Percentiles rank a stretch among this genome's conserved stretches.
Evolutionary conservation across 2,888 invertebrate species (phyloP).

Genomic region (Junonia oenone): DNA sequence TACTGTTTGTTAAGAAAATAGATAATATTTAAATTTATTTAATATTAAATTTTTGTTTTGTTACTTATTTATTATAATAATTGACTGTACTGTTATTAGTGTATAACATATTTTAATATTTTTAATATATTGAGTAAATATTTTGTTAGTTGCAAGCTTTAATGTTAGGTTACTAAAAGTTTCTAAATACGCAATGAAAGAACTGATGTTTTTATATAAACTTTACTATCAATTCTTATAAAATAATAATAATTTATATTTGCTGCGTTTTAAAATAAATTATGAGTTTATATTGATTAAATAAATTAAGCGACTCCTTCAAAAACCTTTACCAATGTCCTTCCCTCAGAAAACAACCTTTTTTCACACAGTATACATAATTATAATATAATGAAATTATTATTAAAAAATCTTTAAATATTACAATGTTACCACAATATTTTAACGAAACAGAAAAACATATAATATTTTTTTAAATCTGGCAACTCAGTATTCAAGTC

Average conservation of each 20-base stretch:
- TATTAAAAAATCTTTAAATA: neutral
- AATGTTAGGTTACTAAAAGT: too few relatives aligned
- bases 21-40: too few relatives aligned
- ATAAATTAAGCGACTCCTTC: neutral
- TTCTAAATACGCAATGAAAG: neutral
- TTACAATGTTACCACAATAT: neutral
- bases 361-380: neutral
- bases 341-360: neutral
- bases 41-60: too few relatives aligned
- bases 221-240: neutral
- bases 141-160: neutral
- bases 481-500: neutral
- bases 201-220: neutral
- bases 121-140: neutral
- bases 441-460: neutral
- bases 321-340: neutral
- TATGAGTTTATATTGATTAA: neutral
- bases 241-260: neutral
- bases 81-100: neutral
- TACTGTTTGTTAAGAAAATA: too few relatives aligned
- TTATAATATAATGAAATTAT: neutral
- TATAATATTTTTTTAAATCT: neutral
- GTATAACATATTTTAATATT: neutral
- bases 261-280: slow-evolving; percentile 2
- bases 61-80: too few relatives aligned